Base-by-base conservation (phyloP, 2,113 vertebrate genomes). In the Dolichotis patagonum region DNA sequence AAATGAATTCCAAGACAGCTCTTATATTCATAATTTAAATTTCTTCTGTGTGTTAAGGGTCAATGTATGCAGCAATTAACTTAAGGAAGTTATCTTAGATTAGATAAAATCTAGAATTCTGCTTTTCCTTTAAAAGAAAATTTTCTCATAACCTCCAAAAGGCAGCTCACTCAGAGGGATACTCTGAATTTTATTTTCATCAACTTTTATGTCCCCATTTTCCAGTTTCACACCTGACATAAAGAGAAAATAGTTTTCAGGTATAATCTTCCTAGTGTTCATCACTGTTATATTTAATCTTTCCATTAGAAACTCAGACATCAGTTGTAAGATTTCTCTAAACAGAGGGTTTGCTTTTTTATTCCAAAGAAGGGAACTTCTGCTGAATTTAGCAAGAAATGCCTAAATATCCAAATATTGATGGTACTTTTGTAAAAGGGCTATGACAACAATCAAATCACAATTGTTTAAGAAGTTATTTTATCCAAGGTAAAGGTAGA, bases 1-100 rank as follows among this genome's bases (percentile, higher is more conserved):
- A 96, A 97, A 86, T 96, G 52, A 56, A 22, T 60, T 17, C 77
- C 84, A 85, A 95, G 88, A 97, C 75, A 97, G 85, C 58, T 80
- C 82, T 96, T 97, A 62, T 26, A 16, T 52, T 96, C 91, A 91
- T 19, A 95, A 96, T 92, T 92, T 69, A 80, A 78, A 62, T 82
- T 78, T 90, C 71, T 26, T 96, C 26, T 56, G 1, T 94, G 24
- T 92, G 24, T 84, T 62, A 73, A 46, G 56, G n/a, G 46, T 38
- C 46, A 86, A 9, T 93, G 41, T 93, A 94, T 86, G 78, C 32
- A 54, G 65, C 85, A 73, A 94, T 91, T 96, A 88, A 88, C 46
- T 97, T 96, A 93, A 22, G 28, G 20, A 96, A 78, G 9, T 86
- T 96, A 38, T 95, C 56, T 92, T 32, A 46, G 2, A 56, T 67